These are phyloP conservation scores for Tetrapedia diversipes DNA, from an alignment of 2,888 invertebrate genomes.

Conservation along the genomic window DNA sequence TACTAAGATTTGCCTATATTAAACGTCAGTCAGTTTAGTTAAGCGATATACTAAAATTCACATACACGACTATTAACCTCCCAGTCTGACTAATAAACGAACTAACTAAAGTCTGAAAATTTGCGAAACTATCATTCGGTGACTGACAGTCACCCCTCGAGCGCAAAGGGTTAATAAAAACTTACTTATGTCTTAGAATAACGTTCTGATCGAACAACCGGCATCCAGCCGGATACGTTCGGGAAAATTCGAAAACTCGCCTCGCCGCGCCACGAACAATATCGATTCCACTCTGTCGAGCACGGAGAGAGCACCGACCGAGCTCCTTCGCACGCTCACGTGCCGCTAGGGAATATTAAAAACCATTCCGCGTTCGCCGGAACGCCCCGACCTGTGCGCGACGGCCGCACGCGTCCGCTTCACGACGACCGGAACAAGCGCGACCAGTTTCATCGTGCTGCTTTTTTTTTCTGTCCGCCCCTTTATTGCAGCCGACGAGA, in stretches of 20 bases:
- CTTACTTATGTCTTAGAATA: too few species aligned
- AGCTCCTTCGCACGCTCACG: conserved; percentile 42
- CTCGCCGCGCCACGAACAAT: conserved; percentile 31
- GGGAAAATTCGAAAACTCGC: conserved; percentile 49
- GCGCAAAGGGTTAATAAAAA: too few species aligned
- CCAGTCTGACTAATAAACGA: too few species aligned
- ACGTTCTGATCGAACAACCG: too few species aligned
- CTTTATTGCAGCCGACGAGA: conserved; percentile 8
- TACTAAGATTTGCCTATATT: too few species aligned
- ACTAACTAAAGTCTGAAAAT: too few species aligned
- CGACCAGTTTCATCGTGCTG: conserved; percentile 16
- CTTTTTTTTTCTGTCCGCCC: not conserved
- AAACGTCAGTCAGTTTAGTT: too few species aligned
- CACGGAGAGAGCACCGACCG: conserved; percentile 16
- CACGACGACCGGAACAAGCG: not conserved
- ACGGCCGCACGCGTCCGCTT: conserved; percentile 1
- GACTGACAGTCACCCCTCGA: too few species aligned
- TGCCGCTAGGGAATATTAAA: conserved; percentile 48
- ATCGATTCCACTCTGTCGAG: conserved; percentile 51
- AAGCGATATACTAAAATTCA: too few species aligned
- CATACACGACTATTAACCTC: too few species aligned
- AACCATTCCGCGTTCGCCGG: conserved; percentile 39
- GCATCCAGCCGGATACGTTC: conserved; percentile 44
- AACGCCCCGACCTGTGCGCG: conserved; percentile 7
- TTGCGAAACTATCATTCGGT: too few species aligned